Evolutionary conservation across 2,113 vertebrate species (phyloP).

Genomic region (Centropus bengalensis): DNA sequence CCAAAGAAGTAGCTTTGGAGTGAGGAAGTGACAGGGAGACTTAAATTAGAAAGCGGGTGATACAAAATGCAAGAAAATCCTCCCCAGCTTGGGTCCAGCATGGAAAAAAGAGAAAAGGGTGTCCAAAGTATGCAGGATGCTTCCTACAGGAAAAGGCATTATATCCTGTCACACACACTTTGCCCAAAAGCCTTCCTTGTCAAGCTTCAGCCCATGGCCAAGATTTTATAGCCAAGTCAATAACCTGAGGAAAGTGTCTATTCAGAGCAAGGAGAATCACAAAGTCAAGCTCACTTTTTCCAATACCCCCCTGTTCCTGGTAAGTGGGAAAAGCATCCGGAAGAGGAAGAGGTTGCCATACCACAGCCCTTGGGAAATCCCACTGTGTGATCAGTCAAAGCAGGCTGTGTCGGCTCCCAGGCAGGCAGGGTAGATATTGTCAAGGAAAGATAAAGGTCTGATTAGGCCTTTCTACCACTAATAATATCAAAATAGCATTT

Average conservation of each 20-base stretch:
- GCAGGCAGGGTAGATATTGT: background rate
- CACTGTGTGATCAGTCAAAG: background rate
- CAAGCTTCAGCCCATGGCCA: slow-evolving; percentile 48
- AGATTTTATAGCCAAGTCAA: slow-evolving; percentile 43
- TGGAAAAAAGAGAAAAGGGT: background rate
- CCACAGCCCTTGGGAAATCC: background rate
- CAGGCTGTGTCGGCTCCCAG: background rate
- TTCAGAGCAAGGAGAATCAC: slow-evolving; percentile 16
- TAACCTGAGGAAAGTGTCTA: background rate
- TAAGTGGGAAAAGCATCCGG: background rate
- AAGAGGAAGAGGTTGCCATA: background rate
- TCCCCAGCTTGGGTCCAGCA: background rate
- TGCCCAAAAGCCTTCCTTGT: background rate
- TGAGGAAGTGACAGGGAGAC: slow-evolving; percentile 18
- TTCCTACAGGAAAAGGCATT: slow-evolving; percentile 15
- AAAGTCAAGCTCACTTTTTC: slow-evolving; percentile 9
- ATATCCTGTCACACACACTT: background rate
- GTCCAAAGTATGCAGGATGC: background rate
- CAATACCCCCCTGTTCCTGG: background rate
- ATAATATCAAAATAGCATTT: slow-evolving; percentile 44
- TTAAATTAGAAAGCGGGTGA: slow-evolving; percentile 24
- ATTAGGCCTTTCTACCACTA: slow-evolving; percentile 30
- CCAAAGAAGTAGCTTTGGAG: slow-evolving; percentile 77
- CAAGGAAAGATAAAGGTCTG: slow-evolving; percentile 16
- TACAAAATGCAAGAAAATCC: background rate